Conservation (phyloP, 2,888 invertebrate species). For the Hirtodrosophila duncani region DNA sequence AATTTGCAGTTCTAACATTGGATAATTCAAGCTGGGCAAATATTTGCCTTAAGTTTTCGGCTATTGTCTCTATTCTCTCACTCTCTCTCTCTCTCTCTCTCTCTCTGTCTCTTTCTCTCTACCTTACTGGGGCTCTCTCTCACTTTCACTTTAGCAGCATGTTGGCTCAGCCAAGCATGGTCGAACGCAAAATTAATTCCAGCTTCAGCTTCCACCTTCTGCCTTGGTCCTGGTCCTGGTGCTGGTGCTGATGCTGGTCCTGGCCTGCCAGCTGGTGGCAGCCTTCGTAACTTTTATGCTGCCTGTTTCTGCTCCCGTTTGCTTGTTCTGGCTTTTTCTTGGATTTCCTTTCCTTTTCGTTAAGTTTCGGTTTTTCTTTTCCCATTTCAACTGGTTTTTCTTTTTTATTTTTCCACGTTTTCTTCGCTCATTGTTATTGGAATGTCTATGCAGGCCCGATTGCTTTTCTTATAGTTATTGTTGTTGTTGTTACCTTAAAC, state of each 20-base stretch:
- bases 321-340: no score
- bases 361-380: slow-evolving; percentile 11
- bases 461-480: slow-evolving; percentile 57
- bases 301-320: slow-evolving; percentile 21
- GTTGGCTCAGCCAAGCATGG: slow-evolving; percentile 35
- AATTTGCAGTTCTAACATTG: slow-evolving; percentile 37
- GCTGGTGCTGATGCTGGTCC: not conserved
- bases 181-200: slow-evolving; percentile 66
- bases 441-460: slow-evolving; percentile 37
- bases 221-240: not conserved
- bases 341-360: slow-evolving; percentile 10
- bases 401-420: slow-evolving; percentile 27
- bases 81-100: not conserved
- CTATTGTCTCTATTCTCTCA: slow-evolving; percentile 1
- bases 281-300: slow-evolving; percentile 42
- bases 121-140: not conserved
- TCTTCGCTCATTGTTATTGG: slow-evolving; percentile 56
- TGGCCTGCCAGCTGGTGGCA: slow-evolving; percentile 24
- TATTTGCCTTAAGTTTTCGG: slow-evolving; percentile 51
- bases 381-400: not conserved
- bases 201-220: slow-evolving; percentile 27
- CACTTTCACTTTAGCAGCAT: not conserved
- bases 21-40: slow-evolving; percentile 40
- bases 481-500: slow-evolving; percentile 40
- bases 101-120: not conserved